phyloP scores from a whole-genome alignment of 2,113 vertebrate species.

The Struthidea cinerea region DNA sequence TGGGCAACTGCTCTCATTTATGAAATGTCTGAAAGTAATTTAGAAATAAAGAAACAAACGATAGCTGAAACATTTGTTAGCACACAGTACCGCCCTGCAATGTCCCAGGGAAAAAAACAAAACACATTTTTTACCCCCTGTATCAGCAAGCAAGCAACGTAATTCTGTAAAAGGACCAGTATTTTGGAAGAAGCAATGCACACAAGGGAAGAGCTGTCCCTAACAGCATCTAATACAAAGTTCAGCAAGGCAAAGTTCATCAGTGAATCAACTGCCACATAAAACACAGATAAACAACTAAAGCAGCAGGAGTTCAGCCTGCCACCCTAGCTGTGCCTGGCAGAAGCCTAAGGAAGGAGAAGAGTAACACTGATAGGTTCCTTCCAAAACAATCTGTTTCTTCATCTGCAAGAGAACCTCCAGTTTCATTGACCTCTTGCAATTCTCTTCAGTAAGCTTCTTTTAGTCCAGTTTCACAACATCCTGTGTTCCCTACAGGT shows the following conservation, averaged over 20 bases:
- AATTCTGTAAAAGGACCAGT: not conserved
- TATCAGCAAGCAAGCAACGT: not conserved
- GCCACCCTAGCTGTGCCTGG: not conserved
- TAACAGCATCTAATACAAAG: not conserved
- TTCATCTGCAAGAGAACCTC: not conserved
- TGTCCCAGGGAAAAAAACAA: not conserved
- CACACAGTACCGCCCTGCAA: not conserved
- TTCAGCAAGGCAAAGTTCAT: conserved; percentile 25
- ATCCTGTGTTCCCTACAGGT: not conserved
- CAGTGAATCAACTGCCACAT: not conserved
- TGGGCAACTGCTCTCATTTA: not conserved
- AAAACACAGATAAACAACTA: not conserved
- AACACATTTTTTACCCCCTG: not conserved
- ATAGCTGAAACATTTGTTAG: not conserved
- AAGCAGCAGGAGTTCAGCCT: not conserved
- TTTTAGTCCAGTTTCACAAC: not conserved
- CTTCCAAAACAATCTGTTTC: not conserved
- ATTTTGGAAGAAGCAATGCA: not conserved
- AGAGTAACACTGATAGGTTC: not conserved
- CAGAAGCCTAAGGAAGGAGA: not conserved
- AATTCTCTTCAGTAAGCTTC: not conserved
- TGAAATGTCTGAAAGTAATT: not conserved
- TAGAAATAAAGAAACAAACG: not conserved
- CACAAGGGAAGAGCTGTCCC: not conserved
- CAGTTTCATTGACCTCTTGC: not conserved